Percentiles rank a stretch among this genome's conserved stretches.
Conservation (phyloP, 2,113 vertebrate genomes). For the Diadophis punctatus region DNA sequence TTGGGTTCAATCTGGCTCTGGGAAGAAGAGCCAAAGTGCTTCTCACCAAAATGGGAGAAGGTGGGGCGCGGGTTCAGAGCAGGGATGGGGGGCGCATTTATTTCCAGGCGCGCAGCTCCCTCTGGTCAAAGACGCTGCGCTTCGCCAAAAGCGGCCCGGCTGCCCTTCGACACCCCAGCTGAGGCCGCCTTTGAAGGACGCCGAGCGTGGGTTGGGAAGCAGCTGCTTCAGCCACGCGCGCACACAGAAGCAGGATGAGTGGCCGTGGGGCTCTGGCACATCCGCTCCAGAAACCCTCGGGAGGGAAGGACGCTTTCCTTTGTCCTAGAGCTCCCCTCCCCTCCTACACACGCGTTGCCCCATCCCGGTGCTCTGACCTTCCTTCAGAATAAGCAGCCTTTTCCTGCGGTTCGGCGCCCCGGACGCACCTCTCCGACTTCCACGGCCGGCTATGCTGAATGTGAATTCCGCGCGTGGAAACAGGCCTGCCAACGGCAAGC, state of each 20-base stretch:
- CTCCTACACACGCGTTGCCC: background rate
- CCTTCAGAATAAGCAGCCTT: background rate
- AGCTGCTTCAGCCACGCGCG: background rate
- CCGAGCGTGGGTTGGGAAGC: background rate
- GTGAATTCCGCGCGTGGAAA: background rate
- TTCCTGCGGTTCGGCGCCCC: background rate
- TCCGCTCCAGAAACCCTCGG: background rate
- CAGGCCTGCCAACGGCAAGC: background rate
- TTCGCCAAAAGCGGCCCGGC: background rate
- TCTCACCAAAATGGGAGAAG: background rate
- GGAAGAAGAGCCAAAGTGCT: background rate
- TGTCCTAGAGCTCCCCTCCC: background rate
- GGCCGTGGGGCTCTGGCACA: background rate
- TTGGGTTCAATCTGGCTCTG: background rate
- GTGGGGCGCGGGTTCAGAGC: background rate
- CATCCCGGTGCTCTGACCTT: background rate
- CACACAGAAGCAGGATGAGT: background rate
- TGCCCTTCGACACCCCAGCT: background rate
- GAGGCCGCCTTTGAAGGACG: background rate
- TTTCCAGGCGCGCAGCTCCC: background rate
- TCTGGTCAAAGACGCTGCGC: background rate
- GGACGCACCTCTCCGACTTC: background rate
- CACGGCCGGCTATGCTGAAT: background rate
- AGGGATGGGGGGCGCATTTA: background rate
- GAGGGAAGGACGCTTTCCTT: background rate